These are phyloP conservation scores for Drosophila rellima DNA, from an alignment of 2,888 invertebrate genomes.

Conservation along the genomic window DNA sequence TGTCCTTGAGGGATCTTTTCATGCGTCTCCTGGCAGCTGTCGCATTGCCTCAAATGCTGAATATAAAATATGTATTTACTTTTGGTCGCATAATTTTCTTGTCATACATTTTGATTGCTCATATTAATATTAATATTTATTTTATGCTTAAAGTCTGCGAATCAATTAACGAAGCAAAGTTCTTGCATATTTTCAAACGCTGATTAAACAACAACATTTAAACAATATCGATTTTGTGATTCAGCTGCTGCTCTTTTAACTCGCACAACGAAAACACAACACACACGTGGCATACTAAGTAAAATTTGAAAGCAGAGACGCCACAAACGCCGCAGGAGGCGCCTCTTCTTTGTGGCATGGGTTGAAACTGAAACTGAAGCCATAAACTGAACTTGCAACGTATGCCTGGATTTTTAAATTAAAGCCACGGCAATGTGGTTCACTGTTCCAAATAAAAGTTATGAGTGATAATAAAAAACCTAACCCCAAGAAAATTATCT, in stretches of 20 bases:
- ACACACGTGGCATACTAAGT: constrained; percentile 9
- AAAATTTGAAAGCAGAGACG: constrained; percentile 51
- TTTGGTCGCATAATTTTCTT: constrained; percentile 68
- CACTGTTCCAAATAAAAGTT: constrained; percentile 18
- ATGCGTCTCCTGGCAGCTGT: constrained; percentile 18
- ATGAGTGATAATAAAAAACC: background rate
- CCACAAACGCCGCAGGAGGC: constrained; percentile 54
- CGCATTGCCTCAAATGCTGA: constrained; percentile 39
- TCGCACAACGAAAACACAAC: background rate
- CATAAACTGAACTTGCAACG: constrained; percentile 55
- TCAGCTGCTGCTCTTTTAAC: constrained; percentile 21
- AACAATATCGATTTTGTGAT: constrained; percentile 71
- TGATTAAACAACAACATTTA: constrained; percentile 53
- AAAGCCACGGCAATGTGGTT: constrained; percentile 28
- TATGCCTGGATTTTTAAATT: constrained; percentile 69
- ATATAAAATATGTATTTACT: constrained; percentile 60
- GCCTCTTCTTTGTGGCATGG: constrained; percentile 1
- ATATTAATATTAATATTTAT: constrained; percentile 56
- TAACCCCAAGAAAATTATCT: background rate
- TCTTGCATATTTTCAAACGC: constrained; percentile 37
- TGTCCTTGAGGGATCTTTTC: constrained; percentile 36
- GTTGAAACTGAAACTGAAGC: constrained; percentile 46
- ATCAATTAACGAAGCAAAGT: constrained; percentile 64
- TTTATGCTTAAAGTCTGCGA: constrained; percentile 69
- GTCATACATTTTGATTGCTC: constrained; percentile 75